Evolutionary conservation across 2,113 vertebrate genomes (phyloP).

Genomic region (Rhea pennata): DNA sequence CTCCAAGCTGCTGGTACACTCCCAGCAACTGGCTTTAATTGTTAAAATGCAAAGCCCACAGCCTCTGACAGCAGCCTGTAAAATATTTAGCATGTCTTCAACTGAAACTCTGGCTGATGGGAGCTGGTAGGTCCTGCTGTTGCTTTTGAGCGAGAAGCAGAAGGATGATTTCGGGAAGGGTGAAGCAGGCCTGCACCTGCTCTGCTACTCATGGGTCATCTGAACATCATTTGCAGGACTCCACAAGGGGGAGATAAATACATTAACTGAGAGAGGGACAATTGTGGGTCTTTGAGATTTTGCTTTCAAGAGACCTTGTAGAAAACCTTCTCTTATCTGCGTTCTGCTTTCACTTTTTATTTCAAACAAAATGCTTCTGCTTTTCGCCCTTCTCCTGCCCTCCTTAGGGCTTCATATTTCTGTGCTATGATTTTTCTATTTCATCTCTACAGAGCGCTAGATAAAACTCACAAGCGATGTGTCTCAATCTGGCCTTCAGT

Average conservation of each 20-base stretch:
- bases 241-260: background rate
- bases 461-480: background rate
- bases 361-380: background rate
- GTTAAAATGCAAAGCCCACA: slow-evolving; percentile 34
- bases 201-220: background rate
- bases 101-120: background rate
- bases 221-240: background rate
- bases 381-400: background rate
- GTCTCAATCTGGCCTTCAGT: background rate
- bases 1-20: background rate
- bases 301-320: background rate
- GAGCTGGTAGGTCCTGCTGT: background rate
- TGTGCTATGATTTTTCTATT: background rate
- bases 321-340: background rate
- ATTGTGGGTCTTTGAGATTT: background rate
- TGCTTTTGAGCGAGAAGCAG: background rate
- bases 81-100: slow-evolving; percentile 24
- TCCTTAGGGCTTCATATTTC: background rate
- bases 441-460: fast-evolving
- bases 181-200: background rate
- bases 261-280: background rate
- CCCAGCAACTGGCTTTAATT: background rate
- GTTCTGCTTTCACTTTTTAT: background rate
- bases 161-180: background rate
- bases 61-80: background rate